These are phyloP conservation scores for Poeciliopsis infans DNA, from an alignment of 2,797 vertebrate genomes.

Conservation along the genomic window DNA sequence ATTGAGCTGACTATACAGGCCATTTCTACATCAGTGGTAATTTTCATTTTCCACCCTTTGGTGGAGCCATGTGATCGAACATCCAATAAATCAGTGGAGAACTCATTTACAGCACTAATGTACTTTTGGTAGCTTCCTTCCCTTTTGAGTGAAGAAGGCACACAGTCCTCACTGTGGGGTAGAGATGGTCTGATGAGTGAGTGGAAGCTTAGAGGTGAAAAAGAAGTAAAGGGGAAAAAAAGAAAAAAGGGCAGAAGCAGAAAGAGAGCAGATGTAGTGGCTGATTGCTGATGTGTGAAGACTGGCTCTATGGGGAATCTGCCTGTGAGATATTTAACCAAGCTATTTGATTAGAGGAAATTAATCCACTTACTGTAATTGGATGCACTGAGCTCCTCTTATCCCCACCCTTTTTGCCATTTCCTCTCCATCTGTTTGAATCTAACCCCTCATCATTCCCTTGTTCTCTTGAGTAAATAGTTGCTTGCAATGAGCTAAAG, in stretches of 20 bases:
- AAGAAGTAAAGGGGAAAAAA: background rate
- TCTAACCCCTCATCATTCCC: constrained; percentile 29
- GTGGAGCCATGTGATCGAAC: constrained; percentile 8
- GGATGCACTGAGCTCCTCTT: constrained; percentile 47
- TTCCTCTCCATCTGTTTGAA: constrained; percentile 50
- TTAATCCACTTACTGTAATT: constrained; percentile 70
- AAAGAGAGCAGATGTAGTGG: constrained; percentile 28
- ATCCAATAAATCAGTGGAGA: constrained; percentile 9
- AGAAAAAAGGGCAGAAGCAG: constrained; percentile 20
- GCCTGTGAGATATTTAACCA: constrained; percentile 64
- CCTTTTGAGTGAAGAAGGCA: constrained; percentile 12
- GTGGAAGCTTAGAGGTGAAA: constrained; percentile 7
- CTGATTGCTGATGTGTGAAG: constrained; percentile 60
- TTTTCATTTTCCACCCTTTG: background rate
- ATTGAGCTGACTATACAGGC: constrained; percentile 17
- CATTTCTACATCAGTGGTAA: constrained; percentile 19
- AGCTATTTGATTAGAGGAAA: constrained; percentile 71
- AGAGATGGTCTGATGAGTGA: constrained; percentile 16
- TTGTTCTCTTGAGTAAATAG: constrained; percentile 34
- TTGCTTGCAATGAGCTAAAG: constrained; percentile 30
- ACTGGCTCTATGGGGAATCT: constrained; percentile 58
- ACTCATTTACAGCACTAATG: constrained; percentile 11
- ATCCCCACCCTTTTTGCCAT: constrained; percentile 31
- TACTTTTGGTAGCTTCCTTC: background rate
- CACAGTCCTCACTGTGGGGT: background rate